These are phyloP conservation scores for Taenioides sp. DNA, from an alignment of 2,797 vertebrate genomes.

Conservation along the genomic window DNA sequence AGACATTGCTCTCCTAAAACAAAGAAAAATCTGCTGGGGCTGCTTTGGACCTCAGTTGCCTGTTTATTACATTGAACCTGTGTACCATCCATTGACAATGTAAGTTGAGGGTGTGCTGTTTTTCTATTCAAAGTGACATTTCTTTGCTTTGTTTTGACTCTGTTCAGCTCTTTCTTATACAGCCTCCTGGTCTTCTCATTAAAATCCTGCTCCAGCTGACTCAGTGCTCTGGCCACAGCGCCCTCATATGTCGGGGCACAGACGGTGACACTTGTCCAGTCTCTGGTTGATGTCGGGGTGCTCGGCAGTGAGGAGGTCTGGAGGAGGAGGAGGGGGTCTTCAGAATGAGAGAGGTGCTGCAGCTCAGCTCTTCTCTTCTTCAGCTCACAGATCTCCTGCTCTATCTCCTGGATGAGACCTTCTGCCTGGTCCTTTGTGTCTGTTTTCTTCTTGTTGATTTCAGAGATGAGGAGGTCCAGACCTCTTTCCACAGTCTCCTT, in stretches of 20 bases:
- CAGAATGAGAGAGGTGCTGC: neutral
- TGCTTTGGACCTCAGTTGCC: neutral
- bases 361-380: constrained; percentile 14
- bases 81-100: too few species aligned
- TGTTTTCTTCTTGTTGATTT: constrained; percentile 11
- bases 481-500: constrained; percentile 9
- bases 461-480: constrained; percentile 13
- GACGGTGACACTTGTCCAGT: constrained; percentile 16
- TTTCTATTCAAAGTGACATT: constrained; percentile 10
- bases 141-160: constrained; percentile 7
- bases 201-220: constrained; percentile 9
- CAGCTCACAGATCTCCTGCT: constrained; percentile 37
- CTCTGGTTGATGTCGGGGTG: constrained; percentile 3
- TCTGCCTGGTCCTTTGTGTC: constrained; percentile 12
- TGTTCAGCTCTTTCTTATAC: constrained; percentile 13
- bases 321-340: neutral
- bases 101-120: neutral
- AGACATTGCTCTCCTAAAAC: neutral
- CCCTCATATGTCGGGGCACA: neutral
- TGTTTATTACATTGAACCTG: too few species aligned
- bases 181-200: neutral
- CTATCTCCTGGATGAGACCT: constrained; percentile 21
- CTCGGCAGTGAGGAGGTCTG: neutral
- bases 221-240: constrained; percentile 7
- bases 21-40: neutral